Evolutionary conservation across 2,888 invertebrate species (phyloP).

Genomic region (Oegoconia quadripuncta): DNA sequence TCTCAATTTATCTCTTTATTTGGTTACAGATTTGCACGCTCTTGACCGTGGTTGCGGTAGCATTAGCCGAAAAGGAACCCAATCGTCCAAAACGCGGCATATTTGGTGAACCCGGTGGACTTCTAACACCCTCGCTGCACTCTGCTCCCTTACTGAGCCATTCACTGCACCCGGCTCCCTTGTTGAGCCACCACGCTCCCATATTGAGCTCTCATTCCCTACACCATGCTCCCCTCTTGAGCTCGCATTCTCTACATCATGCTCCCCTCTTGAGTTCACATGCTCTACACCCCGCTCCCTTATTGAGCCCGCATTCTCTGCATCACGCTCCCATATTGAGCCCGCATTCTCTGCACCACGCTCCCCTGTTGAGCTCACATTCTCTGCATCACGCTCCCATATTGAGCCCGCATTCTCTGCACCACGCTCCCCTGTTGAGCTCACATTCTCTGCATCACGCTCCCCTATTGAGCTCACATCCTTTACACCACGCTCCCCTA

Average conservation of each 20-base stretch:
- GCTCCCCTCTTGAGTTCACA: slow-evolving; percentile 16
- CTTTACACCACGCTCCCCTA: slow-evolving; percentile 13
- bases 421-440: slow-evolving; percentile 21
- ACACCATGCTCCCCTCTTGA: slow-evolving; percentile 20
- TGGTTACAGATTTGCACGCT: slow-evolving; percentile 41
- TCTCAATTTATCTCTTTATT: no score
- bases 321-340: slow-evolving; percentile 12
- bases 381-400: slow-evolving; percentile 14
- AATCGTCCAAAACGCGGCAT: slow-evolving; percentile 56
- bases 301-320: slow-evolving; percentile 14
- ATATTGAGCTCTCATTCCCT: slow-evolving; percentile 21
- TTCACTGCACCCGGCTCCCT: slow-evolving; percentile 14
- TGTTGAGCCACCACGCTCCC: slow-evolving; percentile 13
- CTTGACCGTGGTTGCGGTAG: slow-evolving; percentile 36
- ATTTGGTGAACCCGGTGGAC: slow-evolving; percentile 40
- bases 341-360: slow-evolving; percentile 13
- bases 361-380: slow-evolving; percentile 17
- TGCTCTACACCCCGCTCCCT: slow-evolving; percentile 10
- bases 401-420: slow-evolving; percentile 8
- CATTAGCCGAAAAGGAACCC: slow-evolving; percentile 35
- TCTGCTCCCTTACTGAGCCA: slow-evolving; percentile 19
- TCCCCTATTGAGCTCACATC: slow-evolving; percentile 14
- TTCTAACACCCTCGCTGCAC: slow-evolving; percentile 29
- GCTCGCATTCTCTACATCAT: slow-evolving; percentile 15
- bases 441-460: slow-evolving; percentile 16